phyloP scores from a whole-genome alignment of 2,113 vertebrate genomes.

The Proterorhinus semilunaris region DNA sequence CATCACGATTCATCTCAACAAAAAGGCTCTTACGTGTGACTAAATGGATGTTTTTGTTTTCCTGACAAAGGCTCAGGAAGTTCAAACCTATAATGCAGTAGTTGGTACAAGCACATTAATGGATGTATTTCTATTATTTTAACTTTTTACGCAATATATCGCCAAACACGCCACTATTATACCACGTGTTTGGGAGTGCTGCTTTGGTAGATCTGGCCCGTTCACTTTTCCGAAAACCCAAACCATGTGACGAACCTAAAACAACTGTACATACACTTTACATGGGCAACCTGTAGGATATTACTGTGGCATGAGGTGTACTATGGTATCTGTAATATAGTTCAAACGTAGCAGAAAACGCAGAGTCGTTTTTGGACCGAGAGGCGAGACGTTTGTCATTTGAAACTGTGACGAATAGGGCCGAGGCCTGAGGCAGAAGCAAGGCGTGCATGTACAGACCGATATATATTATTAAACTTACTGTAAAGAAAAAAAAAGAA shows the following conservation, averaged over 20 bases:
- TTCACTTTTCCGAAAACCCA: not conserved
- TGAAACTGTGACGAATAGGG: conserved; percentile 60
- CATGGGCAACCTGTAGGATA: conserved; percentile 46
- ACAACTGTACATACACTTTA: conserved; percentile 58
- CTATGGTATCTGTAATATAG: conserved; percentile 41
- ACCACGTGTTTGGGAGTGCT: not conserved
- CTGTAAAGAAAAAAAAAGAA: conserved; percentile 59
- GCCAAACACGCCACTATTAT: too few species aligned
- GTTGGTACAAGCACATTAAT: too few species aligned
- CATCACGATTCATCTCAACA: too few species aligned
- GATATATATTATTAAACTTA: conserved; percentile 42
- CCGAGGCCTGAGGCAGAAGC: conserved; percentile 23
- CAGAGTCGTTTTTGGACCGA: conserved; percentile 27
- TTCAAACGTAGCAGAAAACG: conserved; percentile 36
- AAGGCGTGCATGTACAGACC: conserved; percentile 52
- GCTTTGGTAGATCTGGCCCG: not conserved
- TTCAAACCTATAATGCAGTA: too few species aligned
- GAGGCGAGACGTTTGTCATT: conserved; percentile 13
- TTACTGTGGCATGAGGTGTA: conserved; percentile 67
- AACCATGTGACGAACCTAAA: conserved; percentile 34
- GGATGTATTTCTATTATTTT: too few species aligned
- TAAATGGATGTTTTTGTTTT: too few species aligned
- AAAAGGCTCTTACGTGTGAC: too few species aligned
- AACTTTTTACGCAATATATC: too few species aligned
- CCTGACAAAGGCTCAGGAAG: too few species aligned